Percentiles rank a stretch among this genome's conserved stretches.
Evolutionary conservation across 2,797 vertebrate species (phyloP).

Genomic region (Glossophaga mutica): DNA sequence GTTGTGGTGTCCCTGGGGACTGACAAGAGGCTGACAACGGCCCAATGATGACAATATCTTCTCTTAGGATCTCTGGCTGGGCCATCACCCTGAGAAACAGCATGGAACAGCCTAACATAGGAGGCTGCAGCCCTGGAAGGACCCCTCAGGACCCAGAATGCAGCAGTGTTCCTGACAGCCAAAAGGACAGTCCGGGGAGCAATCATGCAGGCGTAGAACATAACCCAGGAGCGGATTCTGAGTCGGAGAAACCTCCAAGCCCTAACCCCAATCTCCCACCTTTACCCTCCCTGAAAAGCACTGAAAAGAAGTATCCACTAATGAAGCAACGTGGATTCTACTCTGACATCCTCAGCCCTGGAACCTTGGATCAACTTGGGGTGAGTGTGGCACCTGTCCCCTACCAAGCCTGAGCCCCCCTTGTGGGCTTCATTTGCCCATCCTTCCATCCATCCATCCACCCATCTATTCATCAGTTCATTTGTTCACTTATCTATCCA

Average conservation of each 20-base stretch:
- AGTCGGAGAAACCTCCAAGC: not conserved
- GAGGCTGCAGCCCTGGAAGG: not conserved
- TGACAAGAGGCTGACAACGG: not conserved
- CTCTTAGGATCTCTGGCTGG: slow-evolving; percentile 37
- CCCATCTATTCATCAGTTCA: not conserved
- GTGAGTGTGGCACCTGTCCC: slow-evolving; percentile 76
- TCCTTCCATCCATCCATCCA: not conserved
- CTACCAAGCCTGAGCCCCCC: not conserved
- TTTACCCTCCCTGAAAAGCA: not conserved
- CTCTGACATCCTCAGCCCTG: slow-evolving; percentile 80
- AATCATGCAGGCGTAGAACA: not conserved
- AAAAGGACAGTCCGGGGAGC: not conserved
- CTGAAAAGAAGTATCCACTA: slow-evolving; percentile 67
- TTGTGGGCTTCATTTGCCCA: not conserved
- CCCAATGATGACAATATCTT: not conserved
- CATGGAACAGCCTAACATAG: slow-evolving; percentile 51
- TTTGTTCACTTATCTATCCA: not conserved
- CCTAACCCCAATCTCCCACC: slow-evolving; percentile 28
- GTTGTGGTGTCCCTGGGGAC: not conserved
- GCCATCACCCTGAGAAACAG: not conserved
- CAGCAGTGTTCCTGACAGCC: rapidly evolving
- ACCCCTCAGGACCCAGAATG: not conserved
- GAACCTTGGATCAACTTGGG: slow-evolving; percentile 67
- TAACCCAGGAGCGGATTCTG: not conserved
- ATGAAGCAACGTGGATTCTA: slow-evolving; percentile 81